phyloP scores from a whole-genome alignment of 1,140 invertebrate genomes.

The Drosophila bocqueti region DNA sequence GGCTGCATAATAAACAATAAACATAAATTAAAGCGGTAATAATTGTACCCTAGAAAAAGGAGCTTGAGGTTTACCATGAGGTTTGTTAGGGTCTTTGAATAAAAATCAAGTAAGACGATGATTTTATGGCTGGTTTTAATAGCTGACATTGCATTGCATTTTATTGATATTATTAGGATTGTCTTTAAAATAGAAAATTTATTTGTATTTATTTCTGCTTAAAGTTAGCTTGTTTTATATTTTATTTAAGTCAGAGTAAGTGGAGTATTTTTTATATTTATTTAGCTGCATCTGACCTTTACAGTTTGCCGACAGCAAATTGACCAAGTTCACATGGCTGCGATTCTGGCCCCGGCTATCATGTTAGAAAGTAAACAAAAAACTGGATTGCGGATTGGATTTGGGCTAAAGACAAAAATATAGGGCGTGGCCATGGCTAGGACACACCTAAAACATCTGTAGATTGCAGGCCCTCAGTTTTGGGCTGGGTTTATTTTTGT shows the following conservation, averaged over 20 bases:
- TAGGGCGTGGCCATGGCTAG: conserved; percentile 32
- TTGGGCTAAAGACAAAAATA: conserved; percentile 34
- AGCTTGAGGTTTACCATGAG: not conserved
- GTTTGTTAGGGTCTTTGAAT: conserved; percentile 1
- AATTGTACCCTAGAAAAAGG: conserved; percentile 33
- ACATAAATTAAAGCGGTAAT: conserved; percentile 70
- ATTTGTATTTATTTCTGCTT: not conserved
- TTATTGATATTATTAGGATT: not conserved
- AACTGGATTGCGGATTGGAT: conserved; percentile 44
- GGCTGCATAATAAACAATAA: conserved; percentile 69
- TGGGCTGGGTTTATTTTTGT: conserved; percentile 51
- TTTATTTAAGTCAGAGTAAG: not conserved
- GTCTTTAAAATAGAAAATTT: not conserved
- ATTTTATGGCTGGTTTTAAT: not conserved
- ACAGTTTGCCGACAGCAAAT: conserved; percentile 35
- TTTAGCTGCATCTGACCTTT: conserved; percentile 58
- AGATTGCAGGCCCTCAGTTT: conserved; percentile 34
- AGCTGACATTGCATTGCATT: not conserved
- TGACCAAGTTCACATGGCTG: conserved; percentile 74
- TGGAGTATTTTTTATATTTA: conserved; percentile 5
- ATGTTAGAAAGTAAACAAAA: conserved; percentile 72
- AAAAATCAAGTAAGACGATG: not conserved
- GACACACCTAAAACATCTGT: conserved; percentile 57
- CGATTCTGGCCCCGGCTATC: conserved; percentile 53
- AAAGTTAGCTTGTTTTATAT: not conserved